Percentiles rank a stretch among this genome's conserved stretches.
phyloP scores from a whole-genome alignment of 2,797 vertebrate genomes.

The Adelosebastes latens region DNA sequence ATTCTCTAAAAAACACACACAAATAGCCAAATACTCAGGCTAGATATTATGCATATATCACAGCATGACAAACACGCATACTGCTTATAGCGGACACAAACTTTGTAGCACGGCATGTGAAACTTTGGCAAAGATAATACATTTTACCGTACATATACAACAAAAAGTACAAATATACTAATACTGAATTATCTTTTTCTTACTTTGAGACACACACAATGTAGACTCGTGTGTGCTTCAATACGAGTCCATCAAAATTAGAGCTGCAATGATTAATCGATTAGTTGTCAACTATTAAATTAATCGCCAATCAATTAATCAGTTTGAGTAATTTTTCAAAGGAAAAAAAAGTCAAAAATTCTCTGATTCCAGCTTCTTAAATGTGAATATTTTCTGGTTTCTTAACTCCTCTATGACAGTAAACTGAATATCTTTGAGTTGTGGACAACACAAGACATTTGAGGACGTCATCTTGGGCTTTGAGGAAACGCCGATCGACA shows the following conservation, averaged over 20 bases:
- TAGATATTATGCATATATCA: slow-evolving; percentile 1
- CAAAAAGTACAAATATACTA: background rate
- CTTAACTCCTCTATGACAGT: too few species aligned
- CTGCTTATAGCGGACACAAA: slow-evolving; percentile 5
- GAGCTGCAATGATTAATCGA: too few species aligned
- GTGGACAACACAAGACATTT: too few species aligned
- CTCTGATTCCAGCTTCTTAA: too few species aligned
- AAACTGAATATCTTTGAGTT: too few species aligned
- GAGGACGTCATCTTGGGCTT: too few species aligned
- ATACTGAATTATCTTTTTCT: background rate
- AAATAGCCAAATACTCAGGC: background rate
- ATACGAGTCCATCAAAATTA: background rate
- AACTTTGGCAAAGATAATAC: slow-evolving; percentile 41
- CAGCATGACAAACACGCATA: slow-evolving; percentile 17
- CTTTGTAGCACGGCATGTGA: background rate
- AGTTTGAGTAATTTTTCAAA: too few species aligned
- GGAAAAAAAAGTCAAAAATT: too few species aligned
- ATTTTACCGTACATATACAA: background rate
- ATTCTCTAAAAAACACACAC: background rate
- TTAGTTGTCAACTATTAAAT: too few species aligned
- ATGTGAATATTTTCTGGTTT: too few species aligned
- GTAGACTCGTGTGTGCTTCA: background rate
- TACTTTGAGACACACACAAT: background rate
- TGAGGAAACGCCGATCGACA: too few species aligned
- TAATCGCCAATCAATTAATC: too few species aligned